Evolutionary conservation across 2,113 vertebrate genomes (phyloP).

Genomic region (Anthoscopus minutus): DNA sequence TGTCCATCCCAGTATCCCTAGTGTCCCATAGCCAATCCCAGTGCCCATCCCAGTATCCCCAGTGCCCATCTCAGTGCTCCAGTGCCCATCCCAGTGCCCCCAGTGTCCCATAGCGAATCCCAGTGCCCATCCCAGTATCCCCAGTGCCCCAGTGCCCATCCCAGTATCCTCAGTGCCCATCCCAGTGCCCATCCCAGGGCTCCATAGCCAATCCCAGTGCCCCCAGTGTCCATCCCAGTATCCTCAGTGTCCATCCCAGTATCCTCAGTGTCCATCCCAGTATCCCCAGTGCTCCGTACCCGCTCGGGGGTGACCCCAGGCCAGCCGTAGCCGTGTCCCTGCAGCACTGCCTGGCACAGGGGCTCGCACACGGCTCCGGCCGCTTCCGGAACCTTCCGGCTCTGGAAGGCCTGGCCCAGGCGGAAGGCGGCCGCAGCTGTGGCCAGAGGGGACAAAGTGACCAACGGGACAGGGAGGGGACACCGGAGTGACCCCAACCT

Average conservation of each 20-base stretch:
- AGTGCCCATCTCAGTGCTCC: no score
- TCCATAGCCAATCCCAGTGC: no score
- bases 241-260: no score
- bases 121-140: neutral
- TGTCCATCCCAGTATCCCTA: no score
- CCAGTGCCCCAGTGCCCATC: neutral
- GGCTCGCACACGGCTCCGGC: neutral
- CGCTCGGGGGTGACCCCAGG: accelerated
- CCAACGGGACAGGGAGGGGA: neutral
- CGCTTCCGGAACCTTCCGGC: neutral
- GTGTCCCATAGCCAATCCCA: no score
- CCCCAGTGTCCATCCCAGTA: neutral
- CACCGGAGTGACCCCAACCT: neutral
- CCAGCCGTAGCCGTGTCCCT: neutral
- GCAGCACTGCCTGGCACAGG: neutral
- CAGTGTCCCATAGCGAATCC: no score
- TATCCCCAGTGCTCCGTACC: neutral
- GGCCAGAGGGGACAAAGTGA: neutral
- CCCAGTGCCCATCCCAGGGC: no score
- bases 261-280: neutral
- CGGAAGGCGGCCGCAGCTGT: neutral
- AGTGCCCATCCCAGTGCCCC: no score
- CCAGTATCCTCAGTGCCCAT: neutral
- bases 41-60: no score
- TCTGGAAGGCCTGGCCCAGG: neutral